phyloP scores from a whole-genome alignment of 2,888 invertebrate genomes.

The Apotomis capreana region DNA sequence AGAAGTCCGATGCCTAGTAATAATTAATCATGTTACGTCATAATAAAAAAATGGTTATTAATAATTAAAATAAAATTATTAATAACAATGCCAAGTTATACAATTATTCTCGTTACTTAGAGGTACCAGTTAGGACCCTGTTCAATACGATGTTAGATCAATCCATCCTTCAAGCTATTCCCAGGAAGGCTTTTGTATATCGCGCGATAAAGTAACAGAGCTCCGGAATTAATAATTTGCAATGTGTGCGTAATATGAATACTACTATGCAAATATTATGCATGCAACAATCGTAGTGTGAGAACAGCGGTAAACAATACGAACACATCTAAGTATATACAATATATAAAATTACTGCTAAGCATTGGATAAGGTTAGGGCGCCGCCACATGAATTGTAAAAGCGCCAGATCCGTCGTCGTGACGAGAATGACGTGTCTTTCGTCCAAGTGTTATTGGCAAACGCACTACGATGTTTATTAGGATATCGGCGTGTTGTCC shows the following conservation, averaged over 20 bases:
- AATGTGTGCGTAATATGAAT: conserved; percentile 18
- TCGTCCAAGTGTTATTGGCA: conserved; percentile 20
- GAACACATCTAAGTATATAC: conserved; percentile 18
- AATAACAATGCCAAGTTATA: too few species aligned
- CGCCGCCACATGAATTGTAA: conserved; percentile 14
- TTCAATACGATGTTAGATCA: too few species aligned
- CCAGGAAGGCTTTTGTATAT: neutral
- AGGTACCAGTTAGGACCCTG: too few species aligned
- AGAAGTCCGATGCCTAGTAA: too few species aligned
- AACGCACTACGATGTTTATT: conserved; percentile 25
- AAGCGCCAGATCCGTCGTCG: conserved; percentile 19
- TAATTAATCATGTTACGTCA: too few species aligned
- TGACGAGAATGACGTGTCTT: conserved; percentile 13
- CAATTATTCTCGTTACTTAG: too few species aligned
- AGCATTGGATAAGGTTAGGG: conserved; percentile 38
- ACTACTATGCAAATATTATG: conserved; percentile 19
- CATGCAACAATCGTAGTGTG: conserved; percentile 25
- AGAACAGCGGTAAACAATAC: conserved; percentile 28
- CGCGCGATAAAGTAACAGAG: conserved; percentile 13
- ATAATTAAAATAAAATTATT: too few species aligned
- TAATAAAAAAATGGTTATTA: too few species aligned
- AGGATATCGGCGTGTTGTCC: conserved; percentile 22
- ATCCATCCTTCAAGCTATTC: neutral
- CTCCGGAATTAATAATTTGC: conserved; percentile 7
- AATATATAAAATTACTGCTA: conserved; percentile 23